These are phyloP conservation scores for Sarcophaga variegata DNA, from an alignment of 2,888 invertebrate species.

Conservation along the genomic window DNA sequence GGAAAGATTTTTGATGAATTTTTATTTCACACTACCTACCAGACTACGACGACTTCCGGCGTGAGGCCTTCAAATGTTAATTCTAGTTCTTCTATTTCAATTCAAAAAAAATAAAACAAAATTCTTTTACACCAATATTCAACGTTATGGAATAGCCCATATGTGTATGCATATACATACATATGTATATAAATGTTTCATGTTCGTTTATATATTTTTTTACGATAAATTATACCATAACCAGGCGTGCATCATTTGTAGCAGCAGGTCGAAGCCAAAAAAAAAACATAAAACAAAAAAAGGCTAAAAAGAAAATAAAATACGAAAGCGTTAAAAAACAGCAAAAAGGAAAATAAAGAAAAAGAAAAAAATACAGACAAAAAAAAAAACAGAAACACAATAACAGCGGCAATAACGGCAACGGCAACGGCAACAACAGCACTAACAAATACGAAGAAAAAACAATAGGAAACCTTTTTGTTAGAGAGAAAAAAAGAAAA, in stretches of 20 bases:
- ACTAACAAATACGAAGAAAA: not conserved
- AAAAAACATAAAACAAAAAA: conserved; percentile 32
- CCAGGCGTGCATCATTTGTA: conserved; percentile 62
- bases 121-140: too few relatives aligned
- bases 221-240: conserved; percentile 57
- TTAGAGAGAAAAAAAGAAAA: not conserved
- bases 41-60: too few relatives aligned
- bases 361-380: not conserved
- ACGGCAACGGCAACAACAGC: conserved; percentile 69
- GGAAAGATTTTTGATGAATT: too few relatives aligned
- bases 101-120: too few relatives aligned
- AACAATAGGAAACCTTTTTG: conserved; percentile 73
- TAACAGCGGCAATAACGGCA: conserved; percentile 27
- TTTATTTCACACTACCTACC: too few relatives aligned
- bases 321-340: conserved; percentile 35
- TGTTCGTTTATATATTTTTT: conserved; percentile 30
- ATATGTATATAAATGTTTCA: too few relatives aligned
- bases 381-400: conserved; percentile 1
- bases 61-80: too few relatives aligned
- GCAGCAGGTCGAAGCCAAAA: conserved; percentile 14
- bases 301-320: conserved; percentile 28
- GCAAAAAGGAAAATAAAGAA: conserved; percentile 26
- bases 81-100: too few relatives aligned
- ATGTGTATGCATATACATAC: too few relatives aligned
- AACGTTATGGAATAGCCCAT: too few relatives aligned